Evolutionary conservation across 2,797 vertebrate species (phyloP).

Genomic region (Sebastes itinus): DNA sequence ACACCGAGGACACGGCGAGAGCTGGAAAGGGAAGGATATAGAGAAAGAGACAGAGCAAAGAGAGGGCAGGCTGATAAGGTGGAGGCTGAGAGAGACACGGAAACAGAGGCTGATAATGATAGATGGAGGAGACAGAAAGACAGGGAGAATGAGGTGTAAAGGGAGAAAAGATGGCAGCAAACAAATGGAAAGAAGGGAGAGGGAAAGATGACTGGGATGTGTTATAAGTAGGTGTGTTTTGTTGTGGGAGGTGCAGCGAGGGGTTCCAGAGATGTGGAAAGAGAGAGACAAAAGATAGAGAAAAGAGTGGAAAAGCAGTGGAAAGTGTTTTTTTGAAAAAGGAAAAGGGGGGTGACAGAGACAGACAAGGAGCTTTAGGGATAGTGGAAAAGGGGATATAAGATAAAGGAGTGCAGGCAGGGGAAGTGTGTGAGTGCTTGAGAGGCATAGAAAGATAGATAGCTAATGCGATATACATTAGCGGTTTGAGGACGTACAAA

Average conservation of each 20-base stretch:
- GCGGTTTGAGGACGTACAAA: constrained; percentile 23
- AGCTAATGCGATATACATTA: constrained; percentile 13
- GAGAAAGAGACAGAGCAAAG: constrained; percentile 21
- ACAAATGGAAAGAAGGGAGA: constrained; percentile 33
- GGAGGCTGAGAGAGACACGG: constrained; percentile 36
- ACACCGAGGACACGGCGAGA: constrained; percentile 31
- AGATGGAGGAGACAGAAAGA: constrained; percentile 35
- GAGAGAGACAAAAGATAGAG: constrained; percentile 3
- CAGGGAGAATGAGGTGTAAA: constrained; percentile 19
- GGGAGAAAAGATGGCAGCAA: constrained; percentile 22
- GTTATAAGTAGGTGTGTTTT: constrained; percentile 39
- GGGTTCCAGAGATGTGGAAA: constrained; percentile 14
- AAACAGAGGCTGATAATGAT: constrained; percentile 54
- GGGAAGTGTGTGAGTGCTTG: constrained; percentile 13
- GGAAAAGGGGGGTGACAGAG: constrained; percentile 46
- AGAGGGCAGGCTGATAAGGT: constrained; percentile 65
- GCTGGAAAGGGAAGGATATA: constrained; percentile 16
- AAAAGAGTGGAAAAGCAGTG: constrained; percentile 43
- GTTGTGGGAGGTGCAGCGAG: constrained; percentile 28
- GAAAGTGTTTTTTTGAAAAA: constrained; percentile 46
- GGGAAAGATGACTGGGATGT: constrained; percentile 7
- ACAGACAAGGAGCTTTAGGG: constrained; percentile 42
- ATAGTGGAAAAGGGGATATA: constrained; percentile 63
- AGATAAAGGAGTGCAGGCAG: constrained; percentile 46
- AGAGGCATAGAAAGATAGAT: constrained; percentile 17